These are phyloP conservation scores for Myathropa florea DNA, from an alignment of 2,888 invertebrate species.

Conservation along the genomic window DNA sequence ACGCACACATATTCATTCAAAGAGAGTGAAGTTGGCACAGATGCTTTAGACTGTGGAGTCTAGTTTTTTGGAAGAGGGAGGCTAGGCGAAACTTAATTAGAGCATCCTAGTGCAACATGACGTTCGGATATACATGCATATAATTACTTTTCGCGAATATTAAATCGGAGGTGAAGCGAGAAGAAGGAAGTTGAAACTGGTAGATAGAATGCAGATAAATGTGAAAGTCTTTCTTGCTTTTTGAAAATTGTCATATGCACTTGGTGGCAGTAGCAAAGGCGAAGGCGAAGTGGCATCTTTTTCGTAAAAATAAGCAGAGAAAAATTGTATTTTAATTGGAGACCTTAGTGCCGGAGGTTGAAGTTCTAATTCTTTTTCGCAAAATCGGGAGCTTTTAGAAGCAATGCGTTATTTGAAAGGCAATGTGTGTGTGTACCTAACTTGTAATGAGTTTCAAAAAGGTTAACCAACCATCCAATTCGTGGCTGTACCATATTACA, in stretches of 20 bases:
- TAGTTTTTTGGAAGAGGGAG: slow-evolving; percentile 3
- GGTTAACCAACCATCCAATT: too few species aligned
- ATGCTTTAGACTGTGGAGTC: background rate
- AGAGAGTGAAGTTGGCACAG: background rate
- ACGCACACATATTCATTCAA: slow-evolving; percentile 13
- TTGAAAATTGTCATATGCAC: background rate
- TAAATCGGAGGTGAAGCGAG: slow-evolving; percentile 25
- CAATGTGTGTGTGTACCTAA: background rate
- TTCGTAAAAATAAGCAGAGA: background rate
- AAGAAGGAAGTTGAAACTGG: background rate
- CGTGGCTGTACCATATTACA: too few species aligned
- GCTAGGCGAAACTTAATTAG: slow-evolving; percentile 34
- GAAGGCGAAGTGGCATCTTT: background rate
- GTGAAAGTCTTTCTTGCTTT: background rate
- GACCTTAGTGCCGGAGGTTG: background rate
- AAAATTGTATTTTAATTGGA: slow-evolving; percentile 6
- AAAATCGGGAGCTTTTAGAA: background rate
- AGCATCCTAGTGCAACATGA: slow-evolving; percentile 51
- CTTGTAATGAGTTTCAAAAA: background rate
- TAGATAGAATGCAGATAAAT: slow-evolving; percentile 3
- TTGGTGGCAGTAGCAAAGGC: background rate
- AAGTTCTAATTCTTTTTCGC: background rate
- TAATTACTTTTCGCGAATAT: slow-evolving; percentile 62
- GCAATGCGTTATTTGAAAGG: background rate
- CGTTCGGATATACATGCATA: slow-evolving; percentile 27